phyloP scores from a whole-genome alignment of 1,140 invertebrate species.

The Aphaenogaster floridana region DNA sequence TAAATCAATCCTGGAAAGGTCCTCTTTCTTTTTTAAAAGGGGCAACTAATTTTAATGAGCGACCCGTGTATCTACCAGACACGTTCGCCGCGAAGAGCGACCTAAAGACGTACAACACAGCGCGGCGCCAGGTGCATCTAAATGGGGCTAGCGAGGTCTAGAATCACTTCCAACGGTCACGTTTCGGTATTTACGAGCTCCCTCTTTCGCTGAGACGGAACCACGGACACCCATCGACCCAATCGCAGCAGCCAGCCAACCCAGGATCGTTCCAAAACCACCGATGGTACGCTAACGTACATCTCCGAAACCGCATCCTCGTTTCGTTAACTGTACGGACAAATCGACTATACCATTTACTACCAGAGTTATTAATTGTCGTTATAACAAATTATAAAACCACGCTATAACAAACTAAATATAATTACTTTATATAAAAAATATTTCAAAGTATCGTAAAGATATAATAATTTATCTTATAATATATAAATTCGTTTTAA shows the following conservation, averaged over 20 bases:
- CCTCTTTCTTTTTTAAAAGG: not conserved
- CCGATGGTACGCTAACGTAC: conserved; percentile 48
- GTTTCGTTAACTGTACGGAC: conserved; percentile 44
- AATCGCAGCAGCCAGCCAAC: conserved; percentile 33
- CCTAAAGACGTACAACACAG: conserved; percentile 38
- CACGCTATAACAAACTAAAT: not conserved
- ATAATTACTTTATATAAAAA: not conserved
- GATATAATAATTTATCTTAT: not conserved
- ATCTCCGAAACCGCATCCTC: conserved; percentile 59
- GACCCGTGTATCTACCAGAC: conserved; percentile 9
- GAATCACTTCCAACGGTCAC: conserved; percentile 72
- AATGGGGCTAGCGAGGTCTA: conserved; percentile 57
- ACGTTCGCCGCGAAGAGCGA: conserved; percentile 22
- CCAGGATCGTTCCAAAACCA: conserved; percentile 47
- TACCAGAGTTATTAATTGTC: conserved; percentile 7
- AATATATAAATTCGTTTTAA: not conserved
- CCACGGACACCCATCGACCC: conserved; percentile 66
- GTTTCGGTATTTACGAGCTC: conserved; percentile 72
- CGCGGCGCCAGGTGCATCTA: conserved; percentile 66
- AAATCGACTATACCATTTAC: conserved; percentile 48
- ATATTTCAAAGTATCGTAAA: not conserved
- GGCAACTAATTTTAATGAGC: conserved; percentile 51
- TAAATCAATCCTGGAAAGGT: not conserved
- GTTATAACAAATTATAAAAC: conserved; percentile 6
- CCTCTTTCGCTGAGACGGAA: conserved; percentile 60